These are phyloP conservation scores for Plebejus argus DNA, from an alignment of 2,888 invertebrate species.

Conservation along the genomic window DNA sequence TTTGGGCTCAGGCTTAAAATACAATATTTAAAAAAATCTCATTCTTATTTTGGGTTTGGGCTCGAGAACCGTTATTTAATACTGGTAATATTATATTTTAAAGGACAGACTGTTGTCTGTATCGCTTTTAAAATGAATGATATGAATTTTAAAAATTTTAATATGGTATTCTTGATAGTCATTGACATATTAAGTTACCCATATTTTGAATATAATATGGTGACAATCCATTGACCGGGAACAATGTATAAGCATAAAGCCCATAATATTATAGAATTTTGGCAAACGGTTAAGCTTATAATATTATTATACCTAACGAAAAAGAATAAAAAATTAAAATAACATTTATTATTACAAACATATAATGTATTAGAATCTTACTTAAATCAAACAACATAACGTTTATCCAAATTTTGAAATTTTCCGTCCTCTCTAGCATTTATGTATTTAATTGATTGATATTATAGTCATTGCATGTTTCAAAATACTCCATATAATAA, in stretches of 20 bases:
- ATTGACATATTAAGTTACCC: constrained; percentile 6
- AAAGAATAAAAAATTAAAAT: too few relatives aligned
- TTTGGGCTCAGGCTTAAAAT: too few relatives aligned
- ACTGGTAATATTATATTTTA: neutral
- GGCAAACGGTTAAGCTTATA: too few relatives aligned
- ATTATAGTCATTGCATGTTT: neutral
- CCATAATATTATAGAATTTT: too few relatives aligned
- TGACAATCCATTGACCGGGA: too few relatives aligned
- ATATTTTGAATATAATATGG: neutral
- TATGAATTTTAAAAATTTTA: neutral
- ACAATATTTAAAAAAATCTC: neutral
- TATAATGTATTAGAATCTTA: too few relatives aligned
- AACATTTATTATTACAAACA: too few relatives aligned
- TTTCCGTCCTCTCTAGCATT: neutral
- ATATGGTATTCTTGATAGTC: neutral
- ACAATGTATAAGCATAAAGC: too few relatives aligned
- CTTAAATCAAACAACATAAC: too few relatives aligned
- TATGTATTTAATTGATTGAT: too few relatives aligned
- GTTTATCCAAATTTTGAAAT: neutral
- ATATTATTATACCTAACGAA: too few relatives aligned
- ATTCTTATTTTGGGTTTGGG: neutral
- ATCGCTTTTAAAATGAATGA: neutral
- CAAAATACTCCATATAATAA: neutral
- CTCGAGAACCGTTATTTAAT: neutral
- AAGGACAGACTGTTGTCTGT: neutral